Evolutionary conservation across 2,888 invertebrate species (phyloP).

Genomic region (Teleogryllus oceanicus): DNA sequence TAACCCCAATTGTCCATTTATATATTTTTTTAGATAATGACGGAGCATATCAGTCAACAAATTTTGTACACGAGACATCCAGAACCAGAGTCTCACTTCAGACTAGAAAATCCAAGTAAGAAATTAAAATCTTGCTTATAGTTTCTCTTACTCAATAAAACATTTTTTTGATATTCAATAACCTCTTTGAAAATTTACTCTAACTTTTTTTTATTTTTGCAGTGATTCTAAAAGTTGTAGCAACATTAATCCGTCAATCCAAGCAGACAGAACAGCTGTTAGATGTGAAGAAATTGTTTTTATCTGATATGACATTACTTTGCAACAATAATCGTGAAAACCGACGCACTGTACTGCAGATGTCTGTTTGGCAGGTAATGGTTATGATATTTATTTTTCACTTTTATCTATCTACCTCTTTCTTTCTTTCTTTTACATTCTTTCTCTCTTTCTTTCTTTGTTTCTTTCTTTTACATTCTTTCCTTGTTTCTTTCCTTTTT

Average conservation of each 20-base stretch:
- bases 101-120: constrained; percentile 95
- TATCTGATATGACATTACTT: constrained; percentile 96
- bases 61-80: constrained; percentile 90
- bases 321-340: constrained; percentile 98
- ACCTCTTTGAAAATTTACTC: background rate
- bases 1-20: constrained; percentile 11
- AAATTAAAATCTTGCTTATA: constrained; percentile 38
- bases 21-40: constrained; percentile 66
- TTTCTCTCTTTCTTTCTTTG: no score
- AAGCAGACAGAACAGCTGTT: constrained; percentile 87
- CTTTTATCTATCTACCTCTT: no score
- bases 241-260: constrained; percentile 92
- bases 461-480: no score
- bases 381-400: background rate
- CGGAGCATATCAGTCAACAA: constrained; percentile 94
- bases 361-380: constrained; percentile 93
- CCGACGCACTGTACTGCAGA: constrained; percentile 92
- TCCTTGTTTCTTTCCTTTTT: no score
- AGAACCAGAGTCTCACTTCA: constrained; percentile 91
- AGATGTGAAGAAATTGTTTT: constrained; percentile 92
- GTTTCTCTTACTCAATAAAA: constrained; percentile 5
- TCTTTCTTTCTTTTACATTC: no score
- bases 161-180: background rate
- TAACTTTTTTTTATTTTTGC: constrained; percentile 42
- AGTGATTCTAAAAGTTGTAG: constrained; percentile 99